A percentile compares a stretch with the other conserved stretches of the same genome.
Evolutionary conservation across 2,888 invertebrate species (phyloP).

Genomic region (Blera fallax): DNA sequence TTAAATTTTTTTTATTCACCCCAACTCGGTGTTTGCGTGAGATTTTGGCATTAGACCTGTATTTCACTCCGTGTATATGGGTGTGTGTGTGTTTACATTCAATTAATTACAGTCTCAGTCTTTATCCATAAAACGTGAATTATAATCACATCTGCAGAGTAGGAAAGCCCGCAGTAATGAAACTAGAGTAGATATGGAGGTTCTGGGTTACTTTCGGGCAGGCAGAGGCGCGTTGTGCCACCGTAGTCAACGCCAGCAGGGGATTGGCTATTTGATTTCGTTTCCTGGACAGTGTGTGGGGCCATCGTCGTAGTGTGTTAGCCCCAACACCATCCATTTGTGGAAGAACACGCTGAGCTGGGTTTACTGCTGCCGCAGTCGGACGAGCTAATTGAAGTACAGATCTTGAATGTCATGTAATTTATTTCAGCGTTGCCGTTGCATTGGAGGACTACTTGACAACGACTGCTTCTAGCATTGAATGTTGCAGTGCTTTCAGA

Average conservation of each 20-base stretch:
- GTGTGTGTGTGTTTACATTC: slow-evolving; percentile 43
- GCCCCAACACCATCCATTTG: not conserved
- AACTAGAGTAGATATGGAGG: slow-evolving; percentile 33
- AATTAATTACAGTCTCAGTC: slow-evolving; percentile 59
- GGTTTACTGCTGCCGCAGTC: slow-evolving; percentile 17
- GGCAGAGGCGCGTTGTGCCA: not conserved
- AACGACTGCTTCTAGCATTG: too few species aligned
- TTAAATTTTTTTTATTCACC: slow-evolving; percentile 40
- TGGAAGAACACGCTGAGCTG: not conserved
- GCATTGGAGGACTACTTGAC: too few species aligned
- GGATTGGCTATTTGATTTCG: slow-evolving; percentile 44
- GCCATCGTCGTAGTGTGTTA: slow-evolving; percentile 22
- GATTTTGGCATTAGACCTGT: slow-evolving; percentile 45
- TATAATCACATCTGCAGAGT: slow-evolving; percentile 45
- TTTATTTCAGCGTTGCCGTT: not conserved
- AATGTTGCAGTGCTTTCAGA: too few species aligned
- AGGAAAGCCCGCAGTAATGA: slow-evolving; percentile 4
- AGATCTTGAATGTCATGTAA: slow-evolving; percentile 47
- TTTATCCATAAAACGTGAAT: slow-evolving; percentile 55
- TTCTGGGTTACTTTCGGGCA: slow-evolving; percentile 20
- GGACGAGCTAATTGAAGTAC: slow-evolving; percentile 52
- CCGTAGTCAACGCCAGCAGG: not conserved
- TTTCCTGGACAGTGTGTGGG: slow-evolving; percentile 23
- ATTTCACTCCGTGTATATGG: not conserved
- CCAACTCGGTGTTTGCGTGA: slow-evolving; percentile 32